These are phyloP conservation scores for Dinothrombium tinctorium DNA, from an alignment of 1,140 invertebrate species.

Conservation along the genomic window DNA sequence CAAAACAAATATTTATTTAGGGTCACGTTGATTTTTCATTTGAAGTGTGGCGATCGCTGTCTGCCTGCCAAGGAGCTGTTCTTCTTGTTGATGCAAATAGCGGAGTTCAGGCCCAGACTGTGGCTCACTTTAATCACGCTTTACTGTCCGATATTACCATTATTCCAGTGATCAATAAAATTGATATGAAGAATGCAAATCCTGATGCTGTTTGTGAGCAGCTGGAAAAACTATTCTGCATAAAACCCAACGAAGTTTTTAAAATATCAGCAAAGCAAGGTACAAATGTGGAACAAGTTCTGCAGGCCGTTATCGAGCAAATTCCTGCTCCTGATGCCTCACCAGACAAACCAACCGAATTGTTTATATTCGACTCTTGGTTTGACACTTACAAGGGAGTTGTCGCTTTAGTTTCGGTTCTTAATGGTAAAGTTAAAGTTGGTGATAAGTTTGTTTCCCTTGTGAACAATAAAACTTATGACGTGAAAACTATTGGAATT, in stretches of 20 bases:
- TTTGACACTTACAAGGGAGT: slow-evolving; percentile 68
- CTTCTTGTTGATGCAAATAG: slow-evolving; percentile 78
- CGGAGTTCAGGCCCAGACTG: slow-evolving; percentile 88
- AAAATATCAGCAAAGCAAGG: slow-evolving; percentile 69
- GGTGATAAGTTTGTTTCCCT: slow-evolving; percentile 38
- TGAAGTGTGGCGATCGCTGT: slow-evolving; percentile 62
- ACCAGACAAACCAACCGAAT: slow-evolving; percentile 36
- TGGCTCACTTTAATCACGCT: slow-evolving; percentile 85
- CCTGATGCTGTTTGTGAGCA: slow-evolving; percentile 54
- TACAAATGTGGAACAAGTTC: slow-evolving; percentile 44
- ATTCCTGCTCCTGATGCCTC: slow-evolving; percentile 44
- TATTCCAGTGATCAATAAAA: slow-evolving; percentile 87
- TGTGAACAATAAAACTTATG: slow-evolving; percentile 42
- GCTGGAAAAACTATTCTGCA: slow-evolving; percentile 57
- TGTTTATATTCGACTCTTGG: slow-evolving; percentile 80
- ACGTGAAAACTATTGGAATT: slow-evolving; percentile 51
- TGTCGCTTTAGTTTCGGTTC: slow-evolving; percentile 48
- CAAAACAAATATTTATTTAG: slow-evolving; percentile 15
- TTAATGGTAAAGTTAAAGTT: slow-evolving; percentile 41
- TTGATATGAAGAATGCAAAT: slow-evolving; percentile 74
- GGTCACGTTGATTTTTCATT: slow-evolving; percentile 96
- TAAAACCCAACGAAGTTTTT: slow-evolving; percentile 38
- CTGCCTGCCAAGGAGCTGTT: slow-evolving; percentile 81
- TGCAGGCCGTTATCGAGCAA: slow-evolving; percentile 46
- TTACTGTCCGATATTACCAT: slow-evolving; percentile 53